These are phyloP conservation scores for Cheilosia impressa DNA, from an alignment of 2,888 invertebrate genomes.

Conservation along the genomic window DNA sequence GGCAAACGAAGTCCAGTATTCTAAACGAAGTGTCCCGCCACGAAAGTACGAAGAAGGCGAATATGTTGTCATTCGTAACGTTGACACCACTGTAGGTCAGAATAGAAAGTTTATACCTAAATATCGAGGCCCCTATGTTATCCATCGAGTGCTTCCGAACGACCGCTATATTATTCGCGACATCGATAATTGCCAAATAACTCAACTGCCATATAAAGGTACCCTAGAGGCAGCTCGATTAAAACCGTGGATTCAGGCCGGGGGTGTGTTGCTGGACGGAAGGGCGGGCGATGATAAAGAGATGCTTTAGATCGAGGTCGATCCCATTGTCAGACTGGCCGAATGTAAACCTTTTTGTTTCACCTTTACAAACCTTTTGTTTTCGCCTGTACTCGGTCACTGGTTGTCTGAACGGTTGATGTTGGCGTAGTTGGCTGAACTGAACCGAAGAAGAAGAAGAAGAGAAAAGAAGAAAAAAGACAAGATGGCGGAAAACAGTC, in stretches of 20 bases:
- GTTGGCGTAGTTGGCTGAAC: too few relatives aligned
- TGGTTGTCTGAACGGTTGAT: too few relatives aligned
- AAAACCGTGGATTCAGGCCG: constrained; percentile 12
- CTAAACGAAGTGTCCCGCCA: constrained; percentile 18
- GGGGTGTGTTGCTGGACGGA: neutral
- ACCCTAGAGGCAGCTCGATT: constrained; percentile 15
- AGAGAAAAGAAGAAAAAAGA: too few relatives aligned
- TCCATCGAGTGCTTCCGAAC: constrained; percentile 41
- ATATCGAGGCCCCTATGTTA: constrained; percentile 37
- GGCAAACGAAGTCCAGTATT: constrained; percentile 14
- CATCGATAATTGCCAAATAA: constrained; percentile 42
- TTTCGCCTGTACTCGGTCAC: neutral
- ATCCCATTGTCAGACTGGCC: neutral
- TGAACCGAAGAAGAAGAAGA: too few relatives aligned
- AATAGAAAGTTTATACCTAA: constrained; percentile 31
- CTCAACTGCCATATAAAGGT: constrained; percentile 28
- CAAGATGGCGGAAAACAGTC: too few relatives aligned
- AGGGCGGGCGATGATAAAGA: neutral
- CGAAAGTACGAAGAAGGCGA: constrained; percentile 26
- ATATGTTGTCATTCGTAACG: constrained; percentile 23
- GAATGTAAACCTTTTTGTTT: neutral
- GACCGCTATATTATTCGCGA: constrained; percentile 40
- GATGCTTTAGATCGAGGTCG: neutral
- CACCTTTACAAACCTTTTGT: neutral
- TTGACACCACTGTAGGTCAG: constrained; percentile 16